phyloP scores from a whole-genome alignment of 1,140 invertebrate species.

The Heliconius hermathena region DNA sequence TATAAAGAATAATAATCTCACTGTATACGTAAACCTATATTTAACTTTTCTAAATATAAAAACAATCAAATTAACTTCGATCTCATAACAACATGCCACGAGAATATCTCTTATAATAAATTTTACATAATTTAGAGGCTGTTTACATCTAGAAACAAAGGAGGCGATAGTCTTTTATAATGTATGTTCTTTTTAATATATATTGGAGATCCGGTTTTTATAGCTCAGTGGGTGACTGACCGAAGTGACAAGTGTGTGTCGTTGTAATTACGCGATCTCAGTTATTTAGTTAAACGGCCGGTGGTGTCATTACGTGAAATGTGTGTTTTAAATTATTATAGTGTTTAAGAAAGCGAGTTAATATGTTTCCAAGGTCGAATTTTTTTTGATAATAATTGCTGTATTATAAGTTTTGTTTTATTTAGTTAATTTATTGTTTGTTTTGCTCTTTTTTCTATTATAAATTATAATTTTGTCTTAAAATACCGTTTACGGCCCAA shows the following conservation, averaged over 20 bases:
- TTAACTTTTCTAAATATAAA: not conserved
- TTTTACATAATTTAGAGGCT: not conserved
- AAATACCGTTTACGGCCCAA: no score
- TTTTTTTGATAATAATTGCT: not conserved
- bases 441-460: not conserved
- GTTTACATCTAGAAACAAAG: constrained; percentile 11
- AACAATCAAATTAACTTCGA: not conserved
- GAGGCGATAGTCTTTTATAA: not conserved
- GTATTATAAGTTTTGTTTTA: not conserved
- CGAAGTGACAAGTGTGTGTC: constrained; percentile 27
- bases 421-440: not conserved
- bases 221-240: constrained; percentile 32
- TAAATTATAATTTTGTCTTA: no score
- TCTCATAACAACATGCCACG: not conserved
- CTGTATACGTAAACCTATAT: not conserved
- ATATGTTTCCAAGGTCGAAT: not conserved
- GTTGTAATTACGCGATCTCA: constrained; percentile 18
- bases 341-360: not conserved
- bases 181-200: not conserved
- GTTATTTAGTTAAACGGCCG: constrained; percentile 27
- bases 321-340: constrained; percentile 6
- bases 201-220: constrained; percentile 33
- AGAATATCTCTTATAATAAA: not conserved
- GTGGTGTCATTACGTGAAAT: not conserved
- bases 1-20: not conserved